A percentile compares a stretch with the other conserved stretches of the same genome.
Evolutionary conservation across 2,888 invertebrate species (phyloP).

Genomic region (Epistrophe grossulariae): DNA sequence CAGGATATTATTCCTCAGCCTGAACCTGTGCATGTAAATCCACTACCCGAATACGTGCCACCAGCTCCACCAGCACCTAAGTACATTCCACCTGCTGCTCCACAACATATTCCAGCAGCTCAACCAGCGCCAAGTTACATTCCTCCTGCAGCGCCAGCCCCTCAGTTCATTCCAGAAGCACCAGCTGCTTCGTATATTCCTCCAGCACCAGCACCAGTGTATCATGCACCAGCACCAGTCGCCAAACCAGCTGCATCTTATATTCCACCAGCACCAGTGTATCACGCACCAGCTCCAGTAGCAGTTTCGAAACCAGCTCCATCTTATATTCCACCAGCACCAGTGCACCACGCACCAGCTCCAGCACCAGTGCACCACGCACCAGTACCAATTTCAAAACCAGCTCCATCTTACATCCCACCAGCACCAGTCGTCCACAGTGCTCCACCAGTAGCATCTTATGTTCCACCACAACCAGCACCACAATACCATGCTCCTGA

Average conservation of each 20-base stretch:
- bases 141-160: background rate
- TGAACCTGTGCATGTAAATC: constrained; percentile 1
- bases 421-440: background rate
- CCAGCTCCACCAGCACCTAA: constrained; percentile 16
- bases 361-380: background rate
- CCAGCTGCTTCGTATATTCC: constrained; percentile 10
- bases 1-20: constrained; percentile 1
- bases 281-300: constrained; percentile 15
- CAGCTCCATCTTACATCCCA: constrained; percentile 12
- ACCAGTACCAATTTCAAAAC: background rate
- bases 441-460: background rate
- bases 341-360: constrained; percentile 14
- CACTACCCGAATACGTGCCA: constrained; percentile 23
- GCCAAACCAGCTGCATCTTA: constrained; percentile 43
- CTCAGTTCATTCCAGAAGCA: constrained; percentile 15
- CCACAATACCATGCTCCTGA: background rate
- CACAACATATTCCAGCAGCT: background rate
- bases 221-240: constrained; percentile 28
- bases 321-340: constrained; percentile 11
- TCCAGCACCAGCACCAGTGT: constrained; percentile 32
- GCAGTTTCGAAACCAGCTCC: background rate
- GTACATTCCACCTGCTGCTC: constrained; percentile 15
- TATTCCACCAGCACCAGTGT: constrained; percentile 33
- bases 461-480: constrained; percentile 22
- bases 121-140: constrained; percentile 1